Base-by-base conservation (phyloP, 1,140 invertebrate genomes). In the Anadara kagoshimensis region DNA sequence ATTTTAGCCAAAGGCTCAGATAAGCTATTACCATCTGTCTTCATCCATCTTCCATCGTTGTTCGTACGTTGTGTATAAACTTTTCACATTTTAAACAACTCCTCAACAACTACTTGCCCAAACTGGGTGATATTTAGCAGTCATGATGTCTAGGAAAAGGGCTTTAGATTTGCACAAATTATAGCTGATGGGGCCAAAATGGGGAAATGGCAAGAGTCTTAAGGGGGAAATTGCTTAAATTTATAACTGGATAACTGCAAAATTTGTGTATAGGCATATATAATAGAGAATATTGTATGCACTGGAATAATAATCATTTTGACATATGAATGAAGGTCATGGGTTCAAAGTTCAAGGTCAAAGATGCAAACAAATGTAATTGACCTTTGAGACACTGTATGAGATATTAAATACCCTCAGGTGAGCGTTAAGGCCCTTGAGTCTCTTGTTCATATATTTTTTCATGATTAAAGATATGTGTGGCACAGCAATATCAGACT, bases 401-500 rank as follows among this genome's bases (percentile, higher is more conserved):
- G n/a, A n/a, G n/a, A n/a, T n/a, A n/a, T n/a, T n/a, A 36, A 2
- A 36, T 36, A 36, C 7, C 29, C 29, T 3, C 29, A 36, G 29
- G 29, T 36, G 29, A 36, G 2, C 7, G 29, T 36, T 36, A 51
- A 51, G 16, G 49, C 1, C 20, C 49, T 4, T 18, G 2, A 4
- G 20, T 10, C 1, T 22, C 16, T 18, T 1, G 20, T 18, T 51
- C 4, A 10, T 22, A 62, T 43, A 11, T 43, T n/a, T 62, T 29
- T 12, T 14, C n/a, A 41, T 22, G 36, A 41, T 44, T 14, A 14
- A 43, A 69, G 66, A 59, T 5, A 26, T 59, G 26, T 24, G 24
- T 51, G 66, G 66, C 22, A 59, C 12, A 7, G 26, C 45, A 0
- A 29, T 45, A 5, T 69, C 66, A 49, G 51, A 69, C 53, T 36